Evolutionary conservation across 2,797 vertebrate species (phyloP).

Genomic region (Pseudochromis fuscus): DNA sequence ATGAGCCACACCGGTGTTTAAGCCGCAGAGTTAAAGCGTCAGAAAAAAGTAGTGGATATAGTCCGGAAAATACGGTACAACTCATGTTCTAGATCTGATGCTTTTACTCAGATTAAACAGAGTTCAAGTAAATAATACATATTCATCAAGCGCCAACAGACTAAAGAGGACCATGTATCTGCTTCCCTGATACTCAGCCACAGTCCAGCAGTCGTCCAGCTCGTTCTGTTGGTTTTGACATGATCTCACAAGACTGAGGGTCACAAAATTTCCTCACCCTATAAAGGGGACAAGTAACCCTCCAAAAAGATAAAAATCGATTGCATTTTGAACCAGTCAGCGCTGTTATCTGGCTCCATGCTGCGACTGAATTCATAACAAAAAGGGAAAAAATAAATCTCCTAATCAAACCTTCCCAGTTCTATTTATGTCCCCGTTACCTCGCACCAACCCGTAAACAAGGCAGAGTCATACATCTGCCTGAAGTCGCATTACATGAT

Average conservation of each 20-base stretch:
- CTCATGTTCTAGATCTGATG: not conserved
- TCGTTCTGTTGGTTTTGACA: conserved; percentile 9
- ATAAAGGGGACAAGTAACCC: conserved; percentile 28
- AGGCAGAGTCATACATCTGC: conserved; percentile 62
- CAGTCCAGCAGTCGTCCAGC: not conserved
- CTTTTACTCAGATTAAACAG: conserved; percentile 25
- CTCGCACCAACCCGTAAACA: conserved; percentile 43
- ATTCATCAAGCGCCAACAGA: not conserved
- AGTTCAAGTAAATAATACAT: conserved; percentile 6
- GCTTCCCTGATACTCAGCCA: not conserved
- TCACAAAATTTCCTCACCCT: conserved; percentile 12
- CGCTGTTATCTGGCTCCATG: not conserved
- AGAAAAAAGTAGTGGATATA: too few relatives aligned
- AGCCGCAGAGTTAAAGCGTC: too few relatives aligned
- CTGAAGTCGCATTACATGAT: conserved; percentile 63
- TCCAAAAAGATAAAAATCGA: conserved; percentile 40
- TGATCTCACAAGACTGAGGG: conserved; percentile 7
- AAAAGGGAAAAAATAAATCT: not conserved
- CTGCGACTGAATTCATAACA: conserved; percentile 11
- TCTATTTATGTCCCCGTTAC: conserved; percentile 38
- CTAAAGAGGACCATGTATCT: not conserved
- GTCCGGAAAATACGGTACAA: too few relatives aligned
- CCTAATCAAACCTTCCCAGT: conserved; percentile 38
- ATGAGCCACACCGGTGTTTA: too few relatives aligned
- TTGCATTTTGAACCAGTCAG: conserved; percentile 25